A percentile compares a stretch with the other conserved stretches of the same genome.
Conservation (phyloP, 2,797 vertebrate species). For the Chiloscyllium punctatum region DNA sequence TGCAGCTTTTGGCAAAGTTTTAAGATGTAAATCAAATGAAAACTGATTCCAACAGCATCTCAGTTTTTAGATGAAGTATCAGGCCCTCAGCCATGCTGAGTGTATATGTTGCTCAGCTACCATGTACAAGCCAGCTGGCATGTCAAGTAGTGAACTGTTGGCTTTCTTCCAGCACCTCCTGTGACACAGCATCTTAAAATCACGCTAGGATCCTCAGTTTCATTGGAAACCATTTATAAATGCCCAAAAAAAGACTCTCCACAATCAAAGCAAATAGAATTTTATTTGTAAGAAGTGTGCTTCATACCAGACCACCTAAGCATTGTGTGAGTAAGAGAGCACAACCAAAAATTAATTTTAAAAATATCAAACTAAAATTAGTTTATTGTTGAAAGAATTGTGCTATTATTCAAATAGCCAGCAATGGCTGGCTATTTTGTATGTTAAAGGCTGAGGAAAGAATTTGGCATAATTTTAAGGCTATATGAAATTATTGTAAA, state of each 20-base stretch:
- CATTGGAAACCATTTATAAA: not conserved
- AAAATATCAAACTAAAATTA: not conserved
- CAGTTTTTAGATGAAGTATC: not conserved
- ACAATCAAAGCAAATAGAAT: not conserved
- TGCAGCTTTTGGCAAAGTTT: not conserved
- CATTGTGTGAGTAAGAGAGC: not conserved
- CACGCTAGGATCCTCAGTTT: not conserved
- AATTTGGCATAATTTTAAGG: not conserved
- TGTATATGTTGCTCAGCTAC: not conserved
- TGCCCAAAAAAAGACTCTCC: not conserved
- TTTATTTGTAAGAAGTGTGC: not conserved
- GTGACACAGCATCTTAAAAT: not conserved
- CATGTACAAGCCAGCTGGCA: not conserved
- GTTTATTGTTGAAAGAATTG: not conserved
- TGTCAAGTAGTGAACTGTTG: not conserved
- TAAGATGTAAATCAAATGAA: not conserved
- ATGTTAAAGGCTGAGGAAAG: not conserved
- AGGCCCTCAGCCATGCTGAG: not conserved
- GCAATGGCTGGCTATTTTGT: not conserved
- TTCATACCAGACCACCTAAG: not conserved
- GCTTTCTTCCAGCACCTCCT: not conserved
- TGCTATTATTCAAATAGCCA: not conserved
- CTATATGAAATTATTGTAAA: not conserved
- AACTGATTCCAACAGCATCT: not conserved
- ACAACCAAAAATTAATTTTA: not conserved